Base-by-base conservation (phyloP, 2,113 vertebrate genomes). In the Forbesichthys agassizii region DNA sequence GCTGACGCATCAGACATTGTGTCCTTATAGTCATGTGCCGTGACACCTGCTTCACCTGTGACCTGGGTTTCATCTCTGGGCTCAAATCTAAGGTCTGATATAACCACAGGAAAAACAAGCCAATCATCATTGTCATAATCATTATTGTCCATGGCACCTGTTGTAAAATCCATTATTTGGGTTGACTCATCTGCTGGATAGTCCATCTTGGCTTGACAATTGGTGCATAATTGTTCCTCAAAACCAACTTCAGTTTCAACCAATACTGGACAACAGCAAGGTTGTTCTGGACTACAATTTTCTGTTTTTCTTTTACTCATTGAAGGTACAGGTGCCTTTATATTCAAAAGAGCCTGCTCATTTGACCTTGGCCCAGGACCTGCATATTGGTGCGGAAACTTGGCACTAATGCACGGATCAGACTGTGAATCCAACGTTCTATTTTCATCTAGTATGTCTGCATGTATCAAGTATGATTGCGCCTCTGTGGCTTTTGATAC, bases 11-110 rank as follows among this genome's bases (percentile, higher is more conserved):
- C 12, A 18, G 11, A 6, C 57, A 33, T 33, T 36, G 33, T 18
- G 33, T 12, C 11, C 11, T 33, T 16, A 33, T 33, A 3, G 9
- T 5, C 36, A 18, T 20, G 13, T 60, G 33, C 1, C 5, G 8
- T 5, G 52, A 12, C n/a, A 58, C 11, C 2, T 62, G 46, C 16
- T 42, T 16, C 47, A 48, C 1, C 5, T 16, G 5, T 36, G 59
- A 61, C 7, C 5, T 12, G 33, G 47, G 18, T 42, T 46, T 55
- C 33, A 10, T 57, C 27, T 42, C 14, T 42, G n/a, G 16, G 1
- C 70, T 56, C 66, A 63, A 48, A 77, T 33, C 3, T 20, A 36
- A 86, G 13, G 11, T 70, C 33, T 11, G 11, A 46, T 0, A 76
- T 10, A 0, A 0, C 9, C 16, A 85, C 0, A 16, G 60, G 66